phyloP scores from a whole-genome alignment of 1,140 invertebrate species.

The Eupristina koningsbergeri region DNA sequence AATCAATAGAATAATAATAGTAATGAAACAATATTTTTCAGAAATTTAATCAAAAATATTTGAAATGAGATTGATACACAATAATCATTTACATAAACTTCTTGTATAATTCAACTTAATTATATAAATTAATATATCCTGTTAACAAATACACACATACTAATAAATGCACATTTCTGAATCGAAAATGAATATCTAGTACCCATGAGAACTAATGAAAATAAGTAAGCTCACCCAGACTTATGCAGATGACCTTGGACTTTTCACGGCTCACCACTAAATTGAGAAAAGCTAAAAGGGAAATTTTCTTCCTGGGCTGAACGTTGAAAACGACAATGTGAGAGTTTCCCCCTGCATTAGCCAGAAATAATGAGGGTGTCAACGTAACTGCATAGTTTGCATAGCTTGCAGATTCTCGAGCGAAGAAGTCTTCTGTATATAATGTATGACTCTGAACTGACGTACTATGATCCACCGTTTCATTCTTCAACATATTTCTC shows the following conservation, averaged over 20 bases:
- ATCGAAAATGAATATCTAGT: too few relatives aligned
- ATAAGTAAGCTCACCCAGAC: neutral
- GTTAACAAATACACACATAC: too few relatives aligned
- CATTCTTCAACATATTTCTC: constrained; percentile 40
- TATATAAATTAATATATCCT: too few relatives aligned
- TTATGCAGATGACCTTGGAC: neutral
- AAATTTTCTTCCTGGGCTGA: neutral
- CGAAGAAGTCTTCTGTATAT: constrained; percentile 53
- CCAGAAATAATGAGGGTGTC: constrained; percentile 38
- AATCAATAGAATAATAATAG: too few relatives aligned
- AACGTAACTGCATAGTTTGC: constrained; percentile 58
- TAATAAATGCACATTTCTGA: too few relatives aligned
- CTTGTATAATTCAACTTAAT: too few relatives aligned
- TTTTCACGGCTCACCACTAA: neutral
- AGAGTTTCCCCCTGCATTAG: constrained; percentile 35
- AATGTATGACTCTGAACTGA: constrained; percentile 50
- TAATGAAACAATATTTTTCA: too few relatives aligned
- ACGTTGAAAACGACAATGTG: neutral
- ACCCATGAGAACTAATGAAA: neutral
- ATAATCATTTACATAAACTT: too few relatives aligned
- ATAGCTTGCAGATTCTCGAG: constrained; percentile 60
- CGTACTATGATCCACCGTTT: constrained; percentile 37
- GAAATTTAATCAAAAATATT: too few relatives aligned
- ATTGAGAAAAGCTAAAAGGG: neutral
- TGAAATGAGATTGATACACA: too few relatives aligned